Evolutionary conservation across 30 jellyfish, hydroid and myxozoan species (phyloP), one percentile per base, ranked within the genome.

Genomic region (Morbakka virulenta): DNA sequence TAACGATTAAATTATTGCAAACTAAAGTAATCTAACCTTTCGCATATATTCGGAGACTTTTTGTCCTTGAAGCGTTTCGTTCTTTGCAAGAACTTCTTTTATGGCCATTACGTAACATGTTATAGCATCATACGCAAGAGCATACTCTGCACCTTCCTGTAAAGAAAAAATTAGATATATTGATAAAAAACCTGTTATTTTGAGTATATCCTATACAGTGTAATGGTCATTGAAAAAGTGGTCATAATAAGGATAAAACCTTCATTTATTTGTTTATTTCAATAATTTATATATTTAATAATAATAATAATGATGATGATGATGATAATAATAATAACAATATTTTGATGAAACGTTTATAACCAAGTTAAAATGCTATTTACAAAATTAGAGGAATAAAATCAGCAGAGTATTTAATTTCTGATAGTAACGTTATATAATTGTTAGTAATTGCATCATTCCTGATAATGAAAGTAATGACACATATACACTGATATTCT

Each of bases 61-160:
- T 21, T 82, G 85, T 3, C 90, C 97, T 52, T 84, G 67, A 30
- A 88, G 63, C 4, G 97, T 88, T 69, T 48, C 52, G 69, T 72
- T 70, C n/a, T 62, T 67, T 13, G 76, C 70, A 24, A 88, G 69
- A 17, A 88, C 52, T 20, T 68, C 32, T n/a, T 79, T 75, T 62
- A 88, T 72, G 52, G 97, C 95, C 27, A 65, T 9, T 28, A 87
- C 91, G 34, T 74, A 74, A 12, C 85, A 1, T 23, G 64, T 81
- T 4, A 88, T 85, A 6, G 95, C 82, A 75, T 88, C 97, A 62
- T 82, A 68, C 23, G 93, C 91, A 74, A 88, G 33, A 32, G 91
- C 97, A 69, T 61, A 82, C 21, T 62, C 23, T 0, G 92, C 79
- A 23, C 95, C 97, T 31, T 36, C 65, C 97, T 88, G 29, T 0